phyloP scores from a whole-genome alignment of 2,888 invertebrate species.

The Erebia ligea region DNA sequence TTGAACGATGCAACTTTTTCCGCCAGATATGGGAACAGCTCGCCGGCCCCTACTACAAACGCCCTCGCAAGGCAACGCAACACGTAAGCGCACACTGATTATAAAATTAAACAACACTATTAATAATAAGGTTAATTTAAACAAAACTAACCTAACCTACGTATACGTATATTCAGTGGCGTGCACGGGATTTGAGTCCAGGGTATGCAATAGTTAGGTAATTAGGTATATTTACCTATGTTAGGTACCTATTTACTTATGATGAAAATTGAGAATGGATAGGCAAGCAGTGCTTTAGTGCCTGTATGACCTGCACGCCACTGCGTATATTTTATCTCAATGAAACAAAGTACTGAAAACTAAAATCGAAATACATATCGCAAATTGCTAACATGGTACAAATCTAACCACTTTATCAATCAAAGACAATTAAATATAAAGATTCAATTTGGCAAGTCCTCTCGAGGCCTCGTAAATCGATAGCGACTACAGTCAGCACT shows the following conservation, averaged over 20 bases:
- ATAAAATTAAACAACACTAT: not conserved
- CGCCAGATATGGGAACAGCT: slow-evolving; percentile 15
- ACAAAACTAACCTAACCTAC: not conserved
- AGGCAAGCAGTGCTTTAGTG: too few species aligned
- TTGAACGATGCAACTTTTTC: slow-evolving; percentile 11
- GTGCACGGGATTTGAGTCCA: too few species aligned
- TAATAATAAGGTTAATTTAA: too few species aligned
- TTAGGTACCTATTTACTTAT: too few species aligned
- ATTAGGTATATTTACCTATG: too few species aligned
- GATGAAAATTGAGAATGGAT: too few species aligned
- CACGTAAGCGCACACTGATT: slow-evolving; percentile 22
- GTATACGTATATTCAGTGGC: not conserved
- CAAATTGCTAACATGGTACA: not conserved
- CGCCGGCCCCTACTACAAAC: slow-evolving; percentile 16
- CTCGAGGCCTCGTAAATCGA: too few species aligned
- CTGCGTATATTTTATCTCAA: not conserved
- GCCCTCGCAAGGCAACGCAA: not conserved
- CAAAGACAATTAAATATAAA: too few species aligned
- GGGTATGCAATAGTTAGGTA: too few species aligned
- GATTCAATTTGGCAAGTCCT: too few species aligned
- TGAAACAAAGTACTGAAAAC: not conserved
- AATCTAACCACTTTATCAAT: not conserved
- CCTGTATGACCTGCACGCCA: too few species aligned
- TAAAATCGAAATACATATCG: slow-evolving; percentile 4
- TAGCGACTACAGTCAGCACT: too few species aligned